Base-by-base conservation (phyloP, 2,113 vertebrate genomes). In the Plecturocebus donacophilus region DNA sequence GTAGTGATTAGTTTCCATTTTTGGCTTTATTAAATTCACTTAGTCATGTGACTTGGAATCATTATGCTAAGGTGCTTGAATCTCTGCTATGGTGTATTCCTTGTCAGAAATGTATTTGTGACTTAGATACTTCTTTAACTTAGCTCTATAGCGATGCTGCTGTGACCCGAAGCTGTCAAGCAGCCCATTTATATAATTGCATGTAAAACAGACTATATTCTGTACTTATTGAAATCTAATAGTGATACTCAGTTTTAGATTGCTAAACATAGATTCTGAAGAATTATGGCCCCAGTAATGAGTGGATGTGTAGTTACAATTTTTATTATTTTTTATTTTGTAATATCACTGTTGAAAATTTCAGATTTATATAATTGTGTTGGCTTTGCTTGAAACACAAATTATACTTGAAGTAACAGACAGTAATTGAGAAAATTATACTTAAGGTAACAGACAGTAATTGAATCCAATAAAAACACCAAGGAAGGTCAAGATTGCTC, bases 1-100 rank as follows among this genome's bases (percentile, higher is more conserved):
- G 92, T 84, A 95, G 94, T 92, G 90, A 92, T 93, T 95, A 98
- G 98, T 94, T 87, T 97, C 93, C 81, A 93, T 89, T 97, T 95
- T 93, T 90, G 87, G 90, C 87, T 97, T 52, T 80, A 87, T 97
- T 97, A 97, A 83, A 85, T 97, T 97, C 8, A 0, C 79, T 93
- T 96, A 86, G 71, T 66, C 87, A 9, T 54, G 56, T 14, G 89
- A 95, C 82, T 16, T 52, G 13, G 21, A 79, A 71, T 2, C 87
- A 80, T 88, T 92, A 25, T 8, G 25, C 66, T 66, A 35, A 90
- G 91, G 84, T 89, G 23, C 90, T 91, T 77, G 91, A 97, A 83
- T 83, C 87, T 92, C 70, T 64, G 73, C 38, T 94, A 80, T 80
- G 73, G 80, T 92, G 54, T 87, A 17, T 61, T 96, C 61, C 4